These are phyloP conservation scores for Globia sparganii DNA, from an alignment of 2,888 invertebrate species.

Conservation along the genomic window DNA sequence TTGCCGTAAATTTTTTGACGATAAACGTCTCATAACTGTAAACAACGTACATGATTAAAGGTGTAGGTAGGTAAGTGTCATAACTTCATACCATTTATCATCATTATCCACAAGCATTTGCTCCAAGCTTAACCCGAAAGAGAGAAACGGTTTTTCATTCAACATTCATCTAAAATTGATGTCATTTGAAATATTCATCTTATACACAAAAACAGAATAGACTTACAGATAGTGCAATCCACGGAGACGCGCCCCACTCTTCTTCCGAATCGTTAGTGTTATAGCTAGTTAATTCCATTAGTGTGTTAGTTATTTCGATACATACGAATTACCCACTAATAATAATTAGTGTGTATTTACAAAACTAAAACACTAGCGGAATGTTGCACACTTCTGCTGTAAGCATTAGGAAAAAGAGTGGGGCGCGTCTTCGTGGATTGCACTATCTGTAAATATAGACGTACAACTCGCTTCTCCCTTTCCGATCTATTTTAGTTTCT, in stretches of 20 bases:
- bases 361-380: too few species aligned
- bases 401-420: too few species aligned
- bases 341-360: too few species aligned
- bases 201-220: conserved; percentile 16
- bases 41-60: background rate
- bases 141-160: conserved; percentile 24
- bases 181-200: conserved; percentile 16
- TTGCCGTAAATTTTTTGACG: background rate
- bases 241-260: too few species aligned
- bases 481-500: conserved; percentile 53
- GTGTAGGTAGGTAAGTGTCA: background rate
- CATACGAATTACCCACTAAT: too few species aligned
- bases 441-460: conserved; percentile 57
- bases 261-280: too few species aligned
- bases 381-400: too few species aligned
- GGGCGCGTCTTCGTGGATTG: too few species aligned
- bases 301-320: too few species aligned
- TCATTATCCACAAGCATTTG: conserved; percentile 4
- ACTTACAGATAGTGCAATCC: too few species aligned
- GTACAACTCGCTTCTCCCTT: conserved; percentile 43
- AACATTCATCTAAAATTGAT: conserved; percentile 23
- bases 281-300: too few species aligned
- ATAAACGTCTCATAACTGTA: background rate
- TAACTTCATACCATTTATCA: background rate
- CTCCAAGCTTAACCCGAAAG: background rate